Percentiles rank a stretch among this genome's conserved stretches.
Conservation (phyloP, 2,888 invertebrate genomes). For the Pollenia angustigena region DNA sequence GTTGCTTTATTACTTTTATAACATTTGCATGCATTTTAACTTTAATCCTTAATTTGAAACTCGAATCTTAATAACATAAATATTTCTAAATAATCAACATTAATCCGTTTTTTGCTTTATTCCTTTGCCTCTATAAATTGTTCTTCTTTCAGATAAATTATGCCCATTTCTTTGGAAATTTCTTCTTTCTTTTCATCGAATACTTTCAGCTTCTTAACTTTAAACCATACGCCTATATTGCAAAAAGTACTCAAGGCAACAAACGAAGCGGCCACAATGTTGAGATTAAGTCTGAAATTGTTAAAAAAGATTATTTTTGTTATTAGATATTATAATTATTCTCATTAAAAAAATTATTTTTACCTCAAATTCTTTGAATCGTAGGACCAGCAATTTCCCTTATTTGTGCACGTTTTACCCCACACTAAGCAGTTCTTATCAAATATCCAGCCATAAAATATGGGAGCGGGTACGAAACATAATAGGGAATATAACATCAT, state of each 20-base stretch:
- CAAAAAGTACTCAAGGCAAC: conserved; percentile 88
- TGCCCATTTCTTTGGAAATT: background rate
- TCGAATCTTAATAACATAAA: too few species aligned
- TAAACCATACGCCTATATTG: conserved; percentile 88
- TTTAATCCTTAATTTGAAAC: too few species aligned
- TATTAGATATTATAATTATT: background rate
- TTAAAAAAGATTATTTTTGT: background rate
- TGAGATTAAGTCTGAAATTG: conserved; percentile 85
- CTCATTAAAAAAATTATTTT: background rate
- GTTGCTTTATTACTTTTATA: background rate
- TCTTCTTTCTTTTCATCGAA: conserved; percentile 86
- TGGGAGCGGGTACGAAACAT: conserved; percentile 91
- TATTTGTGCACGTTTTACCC: conserved; percentile 89
- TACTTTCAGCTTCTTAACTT: conserved; percentile 88
- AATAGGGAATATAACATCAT: conserved; percentile 88
- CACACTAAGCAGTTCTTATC: conserved; percentile 88
- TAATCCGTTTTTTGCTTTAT: background rate
- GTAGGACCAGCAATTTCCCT: conserved; percentile 91
- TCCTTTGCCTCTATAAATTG: conserved; percentile 38
- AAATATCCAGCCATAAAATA: conserved; percentile 90
- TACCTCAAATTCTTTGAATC: conserved; percentile 86
- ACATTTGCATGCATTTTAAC: background rate
- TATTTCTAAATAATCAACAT: too few species aligned
- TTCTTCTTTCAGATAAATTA: conserved; percentile 10
- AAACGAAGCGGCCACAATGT: conserved; percentile 88